Conservation (phyloP, 2,888 invertebrate genomes). For the Blastobasis lacticolella region DNA sequence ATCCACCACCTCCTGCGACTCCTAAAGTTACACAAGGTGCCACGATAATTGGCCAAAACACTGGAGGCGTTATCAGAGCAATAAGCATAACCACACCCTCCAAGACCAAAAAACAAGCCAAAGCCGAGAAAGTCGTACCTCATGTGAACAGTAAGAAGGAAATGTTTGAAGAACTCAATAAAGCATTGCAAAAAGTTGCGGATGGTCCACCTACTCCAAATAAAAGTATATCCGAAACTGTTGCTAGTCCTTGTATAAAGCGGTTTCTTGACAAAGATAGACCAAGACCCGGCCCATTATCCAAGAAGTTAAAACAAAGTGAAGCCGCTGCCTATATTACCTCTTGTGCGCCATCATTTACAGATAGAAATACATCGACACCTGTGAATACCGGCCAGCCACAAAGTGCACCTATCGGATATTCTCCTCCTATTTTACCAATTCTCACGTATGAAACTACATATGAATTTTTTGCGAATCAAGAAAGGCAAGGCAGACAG, state of each 20-base stretch:
- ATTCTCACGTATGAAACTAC: constrained; percentile 37
- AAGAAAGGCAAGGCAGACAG: background rate
- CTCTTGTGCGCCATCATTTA: background rate
- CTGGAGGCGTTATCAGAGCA: background rate
- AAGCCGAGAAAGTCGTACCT: background rate
- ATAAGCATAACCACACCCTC: background rate
- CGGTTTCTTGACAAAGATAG: background rate
- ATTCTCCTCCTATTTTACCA: constrained; percentile 48
- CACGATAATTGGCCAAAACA: constrained; percentile 1
- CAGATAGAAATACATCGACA: too few relatives aligned
- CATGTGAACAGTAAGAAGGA: constrained; percentile 15
- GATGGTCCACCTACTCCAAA: background rate
- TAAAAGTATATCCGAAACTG: background rate
- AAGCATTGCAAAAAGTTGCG: background rate
- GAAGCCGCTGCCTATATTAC: background rate
- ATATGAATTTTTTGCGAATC: constrained; percentile 14
- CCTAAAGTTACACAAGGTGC: background rate
- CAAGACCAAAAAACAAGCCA: background rate
- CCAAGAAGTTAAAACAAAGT: background rate
- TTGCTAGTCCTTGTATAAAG: constrained; percentile 6
- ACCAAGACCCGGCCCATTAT: background rate
- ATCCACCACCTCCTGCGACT: background rate
- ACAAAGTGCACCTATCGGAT: constrained; percentile 14
- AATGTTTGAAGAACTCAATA: constrained; percentile 23
- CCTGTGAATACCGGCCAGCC: too few relatives aligned